Base-by-base conservation (phyloP, 2,797 vertebrate species). In the Sebastolobus altivelis region DNA sequence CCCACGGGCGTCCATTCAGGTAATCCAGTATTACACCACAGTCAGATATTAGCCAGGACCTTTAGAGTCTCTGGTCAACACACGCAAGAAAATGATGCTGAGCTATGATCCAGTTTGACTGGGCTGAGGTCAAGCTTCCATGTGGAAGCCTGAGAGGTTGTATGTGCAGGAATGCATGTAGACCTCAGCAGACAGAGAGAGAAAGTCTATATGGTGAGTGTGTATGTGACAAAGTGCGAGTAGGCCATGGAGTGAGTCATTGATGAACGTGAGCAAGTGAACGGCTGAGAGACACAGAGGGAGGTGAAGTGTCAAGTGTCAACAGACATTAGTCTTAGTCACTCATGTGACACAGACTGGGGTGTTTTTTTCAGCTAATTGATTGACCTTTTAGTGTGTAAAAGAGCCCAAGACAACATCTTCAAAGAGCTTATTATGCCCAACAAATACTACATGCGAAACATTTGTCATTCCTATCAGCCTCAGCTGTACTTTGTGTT, bases 21-120 rank as follows among this genome's bases (percentile, higher is more conserved):
- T 92, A 89, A 92, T 92, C 86, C 81, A 69, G 33, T 67, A 79
- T 90, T 85, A 87, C 82, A 81, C 63, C 85, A 85, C 77, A 86
- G 83, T 82, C 81, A 85, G 81, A 88, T 83, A 84, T 81, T 86
- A 91, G 83, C 67, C 65, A 79, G 72, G 82, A 83, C 43, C 71
- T 77, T 58, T 43, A 58, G 31, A 83, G 58, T 66, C 71, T 81
- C 74, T 85, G 67, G 56, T 87, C 83, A 88, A 78, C 68, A 73
- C 77, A 73, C 31, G 70, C 27, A 60, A 59, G 33, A 66, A 83
- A 79, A 77, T 31, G 3, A 82, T 60, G 77, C 67, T 82, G 62
- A 74, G 81, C 56, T 81, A 61, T 82, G 75, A 86, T 81, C 40
- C 72, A 83, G 81, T 77, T 77, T 80, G 84, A 84, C 54, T 27